A percentile compares a stretch with the other conserved stretches of the same genome.
Evolutionary conservation across 2,888 invertebrate genomes (phyloP).

Genomic region (Drosophila putrida): DNA sequence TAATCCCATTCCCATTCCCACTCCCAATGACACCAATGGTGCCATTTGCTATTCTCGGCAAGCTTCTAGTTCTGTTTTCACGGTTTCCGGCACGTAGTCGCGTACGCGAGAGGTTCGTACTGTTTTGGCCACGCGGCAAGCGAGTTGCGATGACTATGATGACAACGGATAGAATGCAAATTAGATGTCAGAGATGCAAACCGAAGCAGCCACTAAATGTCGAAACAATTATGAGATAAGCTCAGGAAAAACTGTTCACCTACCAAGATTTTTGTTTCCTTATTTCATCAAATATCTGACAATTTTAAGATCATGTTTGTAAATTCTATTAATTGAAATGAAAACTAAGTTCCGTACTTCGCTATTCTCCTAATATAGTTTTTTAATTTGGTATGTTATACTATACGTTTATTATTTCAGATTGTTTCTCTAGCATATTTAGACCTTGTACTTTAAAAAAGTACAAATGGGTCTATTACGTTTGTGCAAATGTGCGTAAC

Average conservation of each 20-base stretch:
- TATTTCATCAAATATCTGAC: neutral
- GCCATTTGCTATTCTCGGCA: slow-evolving; percentile 21
- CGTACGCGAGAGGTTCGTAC: slow-evolving; percentile 18
- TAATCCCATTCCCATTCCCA: slow-evolving; percentile 18
- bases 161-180: slow-evolving; percentile 68
- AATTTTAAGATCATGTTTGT: neutral
- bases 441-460: too few relatives aligned
- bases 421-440: too few relatives aligned
- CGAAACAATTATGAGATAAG: neutral
- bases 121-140: slow-evolving; percentile 42
- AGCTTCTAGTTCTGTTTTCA: slow-evolving; percentile 34
- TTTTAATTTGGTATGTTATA: too few relatives aligned
- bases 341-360: too few relatives aligned
- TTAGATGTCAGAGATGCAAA: slow-evolving; percentile 70
- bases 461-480: too few relatives aligned
- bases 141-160: slow-evolving; percentile 69
- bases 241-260: neutral
- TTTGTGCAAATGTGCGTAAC: too few relatives aligned
- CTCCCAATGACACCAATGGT: slow-evolving; percentile 41
- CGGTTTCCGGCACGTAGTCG: slow-evolving; percentile 39
- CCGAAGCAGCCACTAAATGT: slow-evolving; percentile 13
- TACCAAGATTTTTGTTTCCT: neutral
- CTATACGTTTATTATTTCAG: too few relatives aligned
- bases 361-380: too few relatives aligned
- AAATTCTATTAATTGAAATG: neutral